These are phyloP conservation scores for Dendroctonus ponderosae DNA, from an alignment of 1,140 invertebrate species.

Conservation along the genomic window DNA sequence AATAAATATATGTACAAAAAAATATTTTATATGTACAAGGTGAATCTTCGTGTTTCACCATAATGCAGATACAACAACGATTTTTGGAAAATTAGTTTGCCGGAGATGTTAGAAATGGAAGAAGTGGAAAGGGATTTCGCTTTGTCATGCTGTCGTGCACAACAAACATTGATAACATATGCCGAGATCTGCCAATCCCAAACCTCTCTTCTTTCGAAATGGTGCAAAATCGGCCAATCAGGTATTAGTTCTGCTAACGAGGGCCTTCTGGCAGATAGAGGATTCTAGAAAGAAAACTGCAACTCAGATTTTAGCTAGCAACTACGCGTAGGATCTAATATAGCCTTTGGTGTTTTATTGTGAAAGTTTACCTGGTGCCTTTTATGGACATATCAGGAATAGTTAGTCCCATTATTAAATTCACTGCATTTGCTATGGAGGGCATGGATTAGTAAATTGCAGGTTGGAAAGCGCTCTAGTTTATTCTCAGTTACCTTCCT, in stretches of 20 bases:
- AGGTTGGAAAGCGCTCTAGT: too few species aligned
- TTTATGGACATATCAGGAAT: too few species aligned
- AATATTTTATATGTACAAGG: conserved; percentile 35
- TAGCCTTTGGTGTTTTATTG: not conserved
- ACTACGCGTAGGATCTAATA: conserved; percentile 11
- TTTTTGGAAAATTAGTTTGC: conserved; percentile 31
- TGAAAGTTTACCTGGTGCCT: not conserved
- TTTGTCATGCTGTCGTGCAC: conserved; percentile 32
- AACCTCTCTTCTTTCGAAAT: conserved; percentile 77
- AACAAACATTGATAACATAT: conserved; percentile 36
- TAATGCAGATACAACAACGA: conserved; percentile 42
- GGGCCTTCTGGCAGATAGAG: conserved; percentile 72
- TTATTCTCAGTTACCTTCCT: too few species aligned
- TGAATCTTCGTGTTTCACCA: conserved; percentile 23
- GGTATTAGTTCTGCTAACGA: conserved; percentile 93
- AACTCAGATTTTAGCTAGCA: conserved; percentile 26
- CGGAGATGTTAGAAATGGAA: conserved; percentile 13
- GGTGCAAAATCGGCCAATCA: conserved; percentile 92
- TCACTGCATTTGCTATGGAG: too few species aligned
- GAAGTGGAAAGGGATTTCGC: conserved; percentile 9
- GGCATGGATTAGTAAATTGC: too few species aligned
- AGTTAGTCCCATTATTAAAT: too few species aligned
- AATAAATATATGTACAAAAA: conserved; percentile 33
- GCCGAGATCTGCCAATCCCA: conserved; percentile 50
- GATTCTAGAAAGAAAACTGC: conserved; percentile 56